These are phyloP conservation scores for Mnemiopsis leidyi DNA, from an alignment of 37 sponge, comb jelly and placozoan species.

Conservation along the genomic window DNA sequence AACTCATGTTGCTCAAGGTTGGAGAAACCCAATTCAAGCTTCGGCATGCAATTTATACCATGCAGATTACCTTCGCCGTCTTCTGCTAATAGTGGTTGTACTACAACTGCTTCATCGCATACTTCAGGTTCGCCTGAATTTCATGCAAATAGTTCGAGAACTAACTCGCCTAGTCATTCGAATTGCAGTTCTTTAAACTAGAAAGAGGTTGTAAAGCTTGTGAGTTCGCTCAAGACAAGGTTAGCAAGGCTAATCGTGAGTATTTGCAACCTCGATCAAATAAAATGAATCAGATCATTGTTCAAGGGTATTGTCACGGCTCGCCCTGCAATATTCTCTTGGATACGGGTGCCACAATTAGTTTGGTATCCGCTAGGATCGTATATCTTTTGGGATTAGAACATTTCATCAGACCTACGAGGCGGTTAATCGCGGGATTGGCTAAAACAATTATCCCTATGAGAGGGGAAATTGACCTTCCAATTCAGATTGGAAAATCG, in stretches of 20 bases:
- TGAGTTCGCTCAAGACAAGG: background rate
- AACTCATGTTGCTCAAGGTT: too few relatives aligned
- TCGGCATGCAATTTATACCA: too few relatives aligned
- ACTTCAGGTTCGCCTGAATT: too few relatives aligned
- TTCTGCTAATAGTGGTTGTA: too few relatives aligned
- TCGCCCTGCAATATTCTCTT: background rate
- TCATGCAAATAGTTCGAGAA: too few relatives aligned
- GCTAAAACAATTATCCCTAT: slow-evolving; percentile 15
- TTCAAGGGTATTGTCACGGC: slow-evolving; percentile 9
- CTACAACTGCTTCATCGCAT: too few relatives aligned
- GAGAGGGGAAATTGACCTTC: slow-evolving; percentile 31
- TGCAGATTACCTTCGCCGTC: too few relatives aligned
- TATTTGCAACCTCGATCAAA: slow-evolving; percentile 8
- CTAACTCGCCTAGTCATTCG: too few relatives aligned
- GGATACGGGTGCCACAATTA: slow-evolving; percentile 41
- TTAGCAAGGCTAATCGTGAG: background rate
- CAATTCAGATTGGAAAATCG: background rate
- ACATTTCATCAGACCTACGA: background rate
- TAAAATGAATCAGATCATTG: background rate
- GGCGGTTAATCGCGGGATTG: background rate
- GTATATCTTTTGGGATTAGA: background rate
- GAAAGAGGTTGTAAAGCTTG: slow-evolving; percentile 25
- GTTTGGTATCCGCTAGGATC: background rate
- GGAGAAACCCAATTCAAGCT: too few relatives aligned
- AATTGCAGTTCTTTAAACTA: too few relatives aligned